phyloP scores from a whole-genome alignment of 2,797 vertebrate genomes.

The Coluber constrictor region DNA sequence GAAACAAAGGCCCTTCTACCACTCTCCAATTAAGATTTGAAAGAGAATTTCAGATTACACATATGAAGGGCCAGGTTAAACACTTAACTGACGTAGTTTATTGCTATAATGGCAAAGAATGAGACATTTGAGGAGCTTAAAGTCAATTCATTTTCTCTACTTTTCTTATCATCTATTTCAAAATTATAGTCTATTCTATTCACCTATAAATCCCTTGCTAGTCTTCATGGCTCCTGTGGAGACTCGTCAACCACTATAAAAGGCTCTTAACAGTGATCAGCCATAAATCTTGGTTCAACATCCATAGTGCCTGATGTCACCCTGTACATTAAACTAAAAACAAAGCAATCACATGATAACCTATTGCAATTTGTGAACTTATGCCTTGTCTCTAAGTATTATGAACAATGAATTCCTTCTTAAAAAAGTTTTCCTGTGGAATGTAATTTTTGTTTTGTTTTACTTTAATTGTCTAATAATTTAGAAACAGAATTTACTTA shows the following conservation, averaged over 20 bases:
- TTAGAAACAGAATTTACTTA: neutral
- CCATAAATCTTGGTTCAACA: neutral
- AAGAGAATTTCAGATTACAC: neutral
- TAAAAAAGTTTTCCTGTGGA: neutral
- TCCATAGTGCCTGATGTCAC: neutral
- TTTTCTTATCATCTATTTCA: neutral
- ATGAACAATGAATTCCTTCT: neutral
- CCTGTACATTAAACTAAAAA: neutral
- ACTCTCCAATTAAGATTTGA: conserved; percentile 44
- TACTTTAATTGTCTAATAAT: neutral
- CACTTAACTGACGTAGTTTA: neutral
- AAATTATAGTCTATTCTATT: neutral
- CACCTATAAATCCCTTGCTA: neutral
- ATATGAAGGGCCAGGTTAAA: neutral
- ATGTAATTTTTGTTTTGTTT: neutral
- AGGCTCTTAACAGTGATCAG: neutral
- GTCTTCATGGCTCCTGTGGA: neutral
- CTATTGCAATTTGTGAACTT: neutral
- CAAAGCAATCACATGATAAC: neutral
- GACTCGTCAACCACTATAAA: neutral
- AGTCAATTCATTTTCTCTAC: neutral
- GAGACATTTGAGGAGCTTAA: neutral
- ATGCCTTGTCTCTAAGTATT: neutral
- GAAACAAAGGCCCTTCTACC: conserved; percentile 30
- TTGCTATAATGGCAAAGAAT: neutral